These are phyloP conservation scores for Clarias magur DNA, from an alignment of 2,113 vertebrate genomes.

Conservation along the genomic window DNA sequence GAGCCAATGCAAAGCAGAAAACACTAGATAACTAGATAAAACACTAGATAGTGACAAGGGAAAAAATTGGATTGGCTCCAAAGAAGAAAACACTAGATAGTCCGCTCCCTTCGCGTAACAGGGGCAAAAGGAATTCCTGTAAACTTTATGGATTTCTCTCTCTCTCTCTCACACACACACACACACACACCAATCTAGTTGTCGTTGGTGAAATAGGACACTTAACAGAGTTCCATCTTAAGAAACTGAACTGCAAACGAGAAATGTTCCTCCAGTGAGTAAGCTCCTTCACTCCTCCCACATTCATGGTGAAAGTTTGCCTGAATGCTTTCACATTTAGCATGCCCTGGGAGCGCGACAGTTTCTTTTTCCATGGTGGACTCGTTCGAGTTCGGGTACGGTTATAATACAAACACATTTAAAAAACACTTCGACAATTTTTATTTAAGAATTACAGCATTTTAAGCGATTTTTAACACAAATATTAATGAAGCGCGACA, in stretches of 20 bases:
- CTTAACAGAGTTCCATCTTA: neutral
- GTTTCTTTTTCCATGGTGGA: neutral
- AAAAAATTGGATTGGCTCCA: too few relatives aligned
- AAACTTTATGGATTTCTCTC: too few relatives aligned
- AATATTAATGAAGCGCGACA: neutral
- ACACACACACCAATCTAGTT: neutral
- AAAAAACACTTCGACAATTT: neutral
- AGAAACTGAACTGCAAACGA: neutral
- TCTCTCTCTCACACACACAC: neutral
- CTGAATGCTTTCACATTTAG: neutral
- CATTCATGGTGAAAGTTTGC: neutral
- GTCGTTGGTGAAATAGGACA: neutral
- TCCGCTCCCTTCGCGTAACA: too few relatives aligned
- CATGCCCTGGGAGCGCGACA: neutral
- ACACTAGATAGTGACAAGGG: too few relatives aligned
- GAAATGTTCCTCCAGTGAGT: neutral
- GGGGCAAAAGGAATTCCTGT: too few relatives aligned
- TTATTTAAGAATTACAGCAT: neutral
- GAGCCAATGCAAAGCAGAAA: too few relatives aligned
- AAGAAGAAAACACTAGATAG: too few relatives aligned
- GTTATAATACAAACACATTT: neutral
- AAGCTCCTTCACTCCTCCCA: neutral
- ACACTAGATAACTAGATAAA: too few relatives aligned
- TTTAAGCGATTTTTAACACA: neutral
- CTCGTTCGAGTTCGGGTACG: too few relatives aligned